Evolutionary conservation across 2,113 vertebrate species (phyloP), one percentile per base, ranked within the genome.

Genomic region (Cinclus mexicanus): DNA sequence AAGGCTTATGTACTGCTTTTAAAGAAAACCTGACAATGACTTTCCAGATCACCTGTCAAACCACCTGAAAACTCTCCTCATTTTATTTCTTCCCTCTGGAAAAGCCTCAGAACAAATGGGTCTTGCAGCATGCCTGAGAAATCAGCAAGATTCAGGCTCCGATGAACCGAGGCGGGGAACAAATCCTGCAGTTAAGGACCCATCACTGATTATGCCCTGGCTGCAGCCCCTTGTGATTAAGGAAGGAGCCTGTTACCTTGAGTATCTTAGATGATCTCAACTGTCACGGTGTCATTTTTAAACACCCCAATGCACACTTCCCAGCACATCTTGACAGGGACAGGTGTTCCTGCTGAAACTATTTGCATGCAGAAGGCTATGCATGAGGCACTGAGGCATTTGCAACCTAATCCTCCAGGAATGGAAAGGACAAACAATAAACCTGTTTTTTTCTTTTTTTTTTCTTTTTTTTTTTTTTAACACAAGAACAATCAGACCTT

Each of bases 231-330:
- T 77, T 64, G 55, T 83, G 90, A 93, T 94, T 92, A 97, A 93
- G 87, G 44, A 65, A 79, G 83, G 59, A 96, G 82, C 57, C 69
- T 70, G 69, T 85, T 95, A 95, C 79, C 89, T 93, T 83, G 85
- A 94, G 72, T 52, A 28, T 17, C 59, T 60, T 60, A 55, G 87
- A 79, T 91, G 94, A 91, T 96, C 61, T 95, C 89, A 53, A 9
- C 82, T 94, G 84, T 87, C 91, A 90, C 35, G 25, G 70, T 94
- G 72, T 94, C 95, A 91, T 82, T 95, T 95, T 96, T 89, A 87
- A 93, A 80, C 69, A 90, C 67, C 50, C 35, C 81, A 83, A 9
- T 93, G 90, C 88, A 91, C 87, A 68, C 61, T 78, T 82, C 72
- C 75, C 39, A 3, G 50, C 2, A 4, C 82, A 94, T 52, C 83